A percentile compares a stretch with the other conserved stretches of the same genome.
phyloP scores from a whole-genome alignment of 35 echinoderm and acorn worm species.

The Apostichopus californicus region DNA sequence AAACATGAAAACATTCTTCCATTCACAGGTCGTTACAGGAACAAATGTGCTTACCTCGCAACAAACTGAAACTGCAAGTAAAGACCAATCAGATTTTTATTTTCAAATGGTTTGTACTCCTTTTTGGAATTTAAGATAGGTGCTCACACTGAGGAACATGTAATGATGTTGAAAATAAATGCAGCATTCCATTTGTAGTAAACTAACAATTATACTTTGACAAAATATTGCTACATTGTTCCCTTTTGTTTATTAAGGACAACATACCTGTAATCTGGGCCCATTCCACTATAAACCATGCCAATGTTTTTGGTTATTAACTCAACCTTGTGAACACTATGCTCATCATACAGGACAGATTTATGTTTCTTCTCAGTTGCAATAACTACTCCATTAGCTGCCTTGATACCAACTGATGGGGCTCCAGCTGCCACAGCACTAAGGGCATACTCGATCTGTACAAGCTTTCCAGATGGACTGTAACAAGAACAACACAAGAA shows the following conservation, averaged over 20 bases:
- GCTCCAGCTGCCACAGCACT: slow-evolving; percentile 97
- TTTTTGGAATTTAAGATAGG: no score
- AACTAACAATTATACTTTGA: no score
- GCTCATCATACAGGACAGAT: slow-evolving; percentile 95
- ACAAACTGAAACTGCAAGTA: no score
- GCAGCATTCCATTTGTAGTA: no score
- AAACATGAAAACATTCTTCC: no score
- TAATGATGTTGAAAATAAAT: no score
- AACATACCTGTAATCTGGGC: slow-evolving; percentile 92
- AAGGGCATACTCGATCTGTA: slow-evolving; percentile 99
- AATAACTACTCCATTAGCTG: slow-evolving; percentile 97
- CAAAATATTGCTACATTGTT: no score
- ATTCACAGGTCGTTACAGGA: no score
- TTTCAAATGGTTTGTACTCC: no score
- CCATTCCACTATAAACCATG: slow-evolving; percentile 99
- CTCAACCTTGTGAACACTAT: slow-evolving; percentile 96
- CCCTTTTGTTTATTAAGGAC: not conserved
- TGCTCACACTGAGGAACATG: no score
- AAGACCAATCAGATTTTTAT: no score
- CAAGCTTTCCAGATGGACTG: slow-evolving; percentile 97
- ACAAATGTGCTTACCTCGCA: no score
- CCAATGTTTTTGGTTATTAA: slow-evolving; percentile 97
- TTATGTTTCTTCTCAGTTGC: slow-evolving; percentile 99
- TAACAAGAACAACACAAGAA: not conserved
- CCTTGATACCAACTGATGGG: slow-evolving; percentile 93